Base-by-base conservation (phyloP, 1,140 invertebrate genomes). In the Chelonus insularis region DNA sequence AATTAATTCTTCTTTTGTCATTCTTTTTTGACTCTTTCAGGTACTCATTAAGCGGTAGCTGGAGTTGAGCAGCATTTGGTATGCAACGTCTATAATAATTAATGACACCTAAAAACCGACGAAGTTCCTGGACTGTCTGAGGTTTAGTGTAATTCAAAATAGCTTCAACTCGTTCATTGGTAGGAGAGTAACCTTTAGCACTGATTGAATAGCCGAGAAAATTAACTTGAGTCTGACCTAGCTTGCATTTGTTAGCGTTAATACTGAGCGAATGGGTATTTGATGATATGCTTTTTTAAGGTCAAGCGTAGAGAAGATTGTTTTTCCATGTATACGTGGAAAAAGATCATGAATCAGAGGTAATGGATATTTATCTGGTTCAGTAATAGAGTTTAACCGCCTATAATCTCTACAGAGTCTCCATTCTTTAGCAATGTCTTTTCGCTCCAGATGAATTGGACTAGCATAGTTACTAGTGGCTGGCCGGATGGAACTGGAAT, bases 1-100 rank as follows among this genome's bases (percentile, higher is more conserved):
- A 54, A 9, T 34, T 1, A 7, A 54, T 54, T 54, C 36, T 54
- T n/a, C 8, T 36, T 37, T 54, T 34, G 51, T 54, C 51, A 9
- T 37, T 54, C 36, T 34, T 36, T 16, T 5, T 54, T 8, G 48
- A 51, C 8, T 29, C 7, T n/a, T 21, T 51, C n/a, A 51, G 39
- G 12, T 1, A 41, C 6, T 41, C 12, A n/a, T 41, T 2, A 5
- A 41, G 39, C 9, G 39, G 39, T 41, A 41, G 0, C 12, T 41
- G 14, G 12, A 14, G 8, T 12, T 11, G 9, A 5, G 39, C 39
- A 12, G 39, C 1, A 6, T 41, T 9, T 11, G 39, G 39, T 9
- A 41, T 14, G 12, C 1, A 41, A n/a, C 39, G 39, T 11, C 39
- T 11, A 14, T 41, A 41, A 14, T 41, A 41, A 41, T 41, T 41